These are phyloP conservation scores for Echiichthys vipera DNA, from an alignment of 2,797 vertebrate genomes.

Conservation along the genomic window DNA sequence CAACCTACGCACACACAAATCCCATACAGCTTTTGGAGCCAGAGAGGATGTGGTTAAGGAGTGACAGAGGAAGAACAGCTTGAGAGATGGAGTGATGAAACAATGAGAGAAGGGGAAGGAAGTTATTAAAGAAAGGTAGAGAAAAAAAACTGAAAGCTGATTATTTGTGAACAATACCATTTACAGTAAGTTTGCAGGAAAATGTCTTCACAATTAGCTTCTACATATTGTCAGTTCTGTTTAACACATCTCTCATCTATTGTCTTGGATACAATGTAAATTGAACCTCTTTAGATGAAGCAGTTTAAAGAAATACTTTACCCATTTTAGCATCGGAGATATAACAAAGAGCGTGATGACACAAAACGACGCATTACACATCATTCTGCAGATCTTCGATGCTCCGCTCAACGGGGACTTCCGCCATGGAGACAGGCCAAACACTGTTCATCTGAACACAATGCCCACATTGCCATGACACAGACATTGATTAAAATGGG, in stretches of 20 bases:
- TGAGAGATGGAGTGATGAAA: constrained; percentile 3
- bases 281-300: background rate
- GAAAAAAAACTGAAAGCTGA: background rate
- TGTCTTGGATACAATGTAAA: background rate
- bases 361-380: too few relatives aligned
- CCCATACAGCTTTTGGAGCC: background rate
- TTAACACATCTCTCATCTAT: background rate
- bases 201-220: background rate
- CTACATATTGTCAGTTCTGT: background rate
- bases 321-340: too few relatives aligned
- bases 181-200: background rate
- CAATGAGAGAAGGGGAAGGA: background rate
- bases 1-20: constrained; percentile 3
- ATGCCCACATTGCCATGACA: too few relatives aligned
- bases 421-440: too few relatives aligned
- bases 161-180: background rate
- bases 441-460: too few relatives aligned
- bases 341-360: too few relatives aligned
- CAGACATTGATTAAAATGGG: too few relatives aligned
- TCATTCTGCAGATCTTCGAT: too few relatives aligned
- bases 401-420: too few relatives aligned
- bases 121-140: background rate
- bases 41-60: constrained; percentile 8
- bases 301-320: background rate
- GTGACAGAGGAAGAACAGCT: constrained; percentile 12